Base-by-base conservation (phyloP, 2,797 vertebrate genomes). In the Natrix natrix region DNA sequence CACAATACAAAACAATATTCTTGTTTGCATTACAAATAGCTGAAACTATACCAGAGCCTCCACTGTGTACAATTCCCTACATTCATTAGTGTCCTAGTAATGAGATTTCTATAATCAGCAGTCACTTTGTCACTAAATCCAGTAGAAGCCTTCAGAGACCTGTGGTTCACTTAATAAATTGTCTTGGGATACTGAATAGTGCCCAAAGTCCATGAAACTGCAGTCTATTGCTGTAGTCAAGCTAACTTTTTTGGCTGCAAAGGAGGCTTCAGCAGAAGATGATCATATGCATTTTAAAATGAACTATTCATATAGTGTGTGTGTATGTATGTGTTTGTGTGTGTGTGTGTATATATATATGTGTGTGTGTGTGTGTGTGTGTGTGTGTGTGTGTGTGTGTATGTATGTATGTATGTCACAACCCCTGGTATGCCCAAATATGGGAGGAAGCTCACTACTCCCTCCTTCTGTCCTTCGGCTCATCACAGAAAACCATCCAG, bases 131-230 rank as follows among this genome's bases (percentile, higher is more conserved):
- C 52, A 95, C 56, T 54, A 95, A 96, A 96, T 96, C 14, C 61
- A 90, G 91, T 43, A 26, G 12, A 95, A 94, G 48, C 14, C 86
- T 90, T 56, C n/a, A 92, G 94, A 95, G 91, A 88, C 92, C 89
- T 37, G 24, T 89, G 92, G 66, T 0, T 89, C 89, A 69, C 83
- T 63, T 97, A 97, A 95, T 88, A 95, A 96, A 55, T 59, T 95
- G 60, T 95, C 94, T 1, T 91, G 94, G 92, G 94, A 90, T 60
- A 92, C 74, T 89, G 88, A 57, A 17, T 6, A 4, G 16, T 93
- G 92, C 90, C 87, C 91, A 78, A 24, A 94, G 28, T 83, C 89
- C 28, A 12, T n/a, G 92, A 93, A 74, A 90, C 54, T 92, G 86
- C 22, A 8, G 91, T 91, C 90, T 92, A 24, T 93, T 86, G 59